Evolutionary conservation across 2,888 invertebrate species (phyloP), one percentile per base, ranked within the genome.

Genomic region (Troides helena): DNA sequence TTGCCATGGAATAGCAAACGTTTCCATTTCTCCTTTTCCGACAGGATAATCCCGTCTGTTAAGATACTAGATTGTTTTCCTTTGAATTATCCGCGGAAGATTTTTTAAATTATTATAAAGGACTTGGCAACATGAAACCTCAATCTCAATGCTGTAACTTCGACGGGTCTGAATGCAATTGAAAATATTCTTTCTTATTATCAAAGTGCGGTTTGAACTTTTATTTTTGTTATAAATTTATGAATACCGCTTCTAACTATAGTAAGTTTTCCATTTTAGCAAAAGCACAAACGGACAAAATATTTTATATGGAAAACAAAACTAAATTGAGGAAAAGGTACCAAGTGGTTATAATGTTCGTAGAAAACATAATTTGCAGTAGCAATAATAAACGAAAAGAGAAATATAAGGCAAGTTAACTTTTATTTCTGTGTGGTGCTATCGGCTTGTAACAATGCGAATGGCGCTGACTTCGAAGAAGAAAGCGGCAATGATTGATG

Each of bases 1-100:
- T 91, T 91, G 91, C 88, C 78, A 85, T 85, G 83, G 84, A 88
- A 90, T 85, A 88, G 87, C 81, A 78, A 84, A 81, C 82, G 79
- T 77, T 83, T 80, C 73, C 53, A 53, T 60, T 50, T 70, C 50
- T 57, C 62, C 62, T 60, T 65, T 69, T 59, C 63, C 36, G 21
- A 62, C 25, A 50, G 50, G 43, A 25, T 62, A 66, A 60, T 67
- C 46, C 62, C 30, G 10, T 67, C 62, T 58, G 62, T 62, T 57
- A 57, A 57, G 60, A 65, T 53, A 64, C 18, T 56, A 36, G 21
- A 39, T 17, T 58, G 30, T 36, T 59, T 68, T 30, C 36, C 53
- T 58, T 50, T 23, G 63, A 58, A 6, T 65, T 59, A 58, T 60
- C 18, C 1, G n/a, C 46, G 17, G 46, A 12, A 14, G 46, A 46